These are phyloP conservation scores for Silurus glanis DNA, from an alignment of 2,113 vertebrate genomes.

Conservation along the genomic window DNA sequence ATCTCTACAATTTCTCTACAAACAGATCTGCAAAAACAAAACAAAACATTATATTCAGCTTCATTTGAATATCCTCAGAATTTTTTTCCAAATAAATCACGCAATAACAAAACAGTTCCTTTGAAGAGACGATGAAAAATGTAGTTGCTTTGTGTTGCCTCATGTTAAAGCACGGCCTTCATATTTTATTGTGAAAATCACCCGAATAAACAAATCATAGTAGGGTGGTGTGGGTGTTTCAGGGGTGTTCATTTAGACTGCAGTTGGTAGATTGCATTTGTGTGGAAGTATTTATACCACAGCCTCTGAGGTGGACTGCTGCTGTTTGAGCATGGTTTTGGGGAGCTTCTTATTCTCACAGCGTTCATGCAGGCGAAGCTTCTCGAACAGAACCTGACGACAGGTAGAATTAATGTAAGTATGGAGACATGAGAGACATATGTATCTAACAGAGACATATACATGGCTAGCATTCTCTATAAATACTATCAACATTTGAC, in stretches of 20 bases:
- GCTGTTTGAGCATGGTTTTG: conserved; percentile 74
- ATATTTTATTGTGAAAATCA: neutral
- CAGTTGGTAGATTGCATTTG: neutral
- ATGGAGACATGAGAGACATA: neutral
- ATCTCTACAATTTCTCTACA: neutral
- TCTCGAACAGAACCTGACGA: conserved; percentile 85
- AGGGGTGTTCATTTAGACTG: neutral
- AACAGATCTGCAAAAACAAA: neutral
- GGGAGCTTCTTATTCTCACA: conserved; percentile 77
- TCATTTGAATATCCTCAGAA: neutral
- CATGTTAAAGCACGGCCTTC: neutral
- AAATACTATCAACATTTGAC: neutral
- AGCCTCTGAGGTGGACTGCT: conserved; percentile 84
- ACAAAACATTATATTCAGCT: neutral
- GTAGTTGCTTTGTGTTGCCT: neutral
- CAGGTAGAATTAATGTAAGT: neutral
- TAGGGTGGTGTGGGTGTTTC: neutral
- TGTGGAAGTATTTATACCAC: conserved; percentile 68
- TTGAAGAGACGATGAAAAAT: neutral
- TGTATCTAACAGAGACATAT: neutral
- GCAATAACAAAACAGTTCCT: neutral
- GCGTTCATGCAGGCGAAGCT: conserved; percentile 79
- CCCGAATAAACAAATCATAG: neutral
- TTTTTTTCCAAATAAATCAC: neutral
- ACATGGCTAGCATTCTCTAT: neutral